Evolutionary conservation across 2,888 invertebrate genomes (phyloP).

Genomic region (Cylloceria caligata): DNA sequence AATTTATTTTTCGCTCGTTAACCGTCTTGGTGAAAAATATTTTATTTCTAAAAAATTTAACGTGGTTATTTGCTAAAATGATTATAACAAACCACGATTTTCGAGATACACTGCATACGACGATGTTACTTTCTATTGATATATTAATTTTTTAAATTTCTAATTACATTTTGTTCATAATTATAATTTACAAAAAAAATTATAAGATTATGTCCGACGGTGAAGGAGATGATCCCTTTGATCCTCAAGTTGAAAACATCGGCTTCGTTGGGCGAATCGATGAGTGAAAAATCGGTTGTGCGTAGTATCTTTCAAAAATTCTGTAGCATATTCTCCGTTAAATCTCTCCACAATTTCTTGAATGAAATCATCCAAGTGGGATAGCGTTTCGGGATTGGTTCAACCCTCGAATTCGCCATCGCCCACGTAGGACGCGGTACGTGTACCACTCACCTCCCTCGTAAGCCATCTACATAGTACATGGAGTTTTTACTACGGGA

Average conservation of each 20-base stretch:
- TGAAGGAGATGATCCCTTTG: too few relatives aligned
- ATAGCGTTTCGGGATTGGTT: constrained; percentile 14
- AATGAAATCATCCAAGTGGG: background rate
- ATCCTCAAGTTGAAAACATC: background rate
- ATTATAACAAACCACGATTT: too few relatives aligned
- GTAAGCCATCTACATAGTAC: constrained; percentile 5
- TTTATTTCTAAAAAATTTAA: too few relatives aligned
- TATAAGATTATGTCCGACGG: too few relatives aligned
- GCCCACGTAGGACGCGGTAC: constrained; percentile 37
- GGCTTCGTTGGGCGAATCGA: background rate
- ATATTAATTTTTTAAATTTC: too few relatives aligned
- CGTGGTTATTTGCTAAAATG: too few relatives aligned
- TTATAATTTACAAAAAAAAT: too few relatives aligned
- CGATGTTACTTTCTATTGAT: too few relatives aligned
- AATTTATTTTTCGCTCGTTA: too few relatives aligned
- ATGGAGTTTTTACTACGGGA: constrained; percentile 40
- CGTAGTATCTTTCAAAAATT: background rate
- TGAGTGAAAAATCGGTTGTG: background rate
- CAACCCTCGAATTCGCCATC: constrained; percentile 28
- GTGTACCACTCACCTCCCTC: constrained; percentile 12
- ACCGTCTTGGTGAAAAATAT: too few relatives aligned
- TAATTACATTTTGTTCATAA: too few relatives aligned
- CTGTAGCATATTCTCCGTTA: background rate
- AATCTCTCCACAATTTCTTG: background rate
- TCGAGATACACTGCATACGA: too few relatives aligned